Percentiles rank a stretch among this genome's conserved stretches.
Evolutionary conservation across 1,140 invertebrate species (phyloP).

Genomic region (Drosophila sucinea): DNA sequence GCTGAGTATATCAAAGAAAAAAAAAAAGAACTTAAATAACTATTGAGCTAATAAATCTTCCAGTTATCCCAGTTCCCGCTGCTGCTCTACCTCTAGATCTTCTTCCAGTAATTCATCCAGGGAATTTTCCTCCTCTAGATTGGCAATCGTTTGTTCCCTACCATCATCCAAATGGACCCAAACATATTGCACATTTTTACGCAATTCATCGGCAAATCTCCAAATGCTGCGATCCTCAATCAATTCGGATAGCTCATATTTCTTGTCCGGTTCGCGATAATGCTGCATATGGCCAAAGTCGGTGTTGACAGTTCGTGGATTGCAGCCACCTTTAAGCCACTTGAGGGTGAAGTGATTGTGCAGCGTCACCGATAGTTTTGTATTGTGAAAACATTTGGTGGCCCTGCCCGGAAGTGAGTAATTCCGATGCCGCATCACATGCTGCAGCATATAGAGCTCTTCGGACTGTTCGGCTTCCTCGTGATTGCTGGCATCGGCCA

Average conservation of each 20-base stretch:
- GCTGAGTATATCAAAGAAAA: not conserved
- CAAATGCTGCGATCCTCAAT: conserved; percentile 56
- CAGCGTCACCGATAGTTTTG: conserved; percentile 49
- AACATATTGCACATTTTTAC: conserved; percentile 44
- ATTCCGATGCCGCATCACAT: conserved; percentile 54
- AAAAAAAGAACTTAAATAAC: not conserved
- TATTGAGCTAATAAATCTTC: not conserved
- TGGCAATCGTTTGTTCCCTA: conserved; percentile 7
- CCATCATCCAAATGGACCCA: conserved; percentile 60
- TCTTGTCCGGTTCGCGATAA: conserved; percentile 58
- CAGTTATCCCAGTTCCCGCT: conserved; percentile 31
- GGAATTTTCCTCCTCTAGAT: conserved; percentile 35
- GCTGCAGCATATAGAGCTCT: conserved; percentile 64
- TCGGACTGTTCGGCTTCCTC: conserved; percentile 54
- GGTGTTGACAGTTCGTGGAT: conserved; percentile 16
- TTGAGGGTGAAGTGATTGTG: conserved; percentile 70
- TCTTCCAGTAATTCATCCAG: conserved; percentile 28
- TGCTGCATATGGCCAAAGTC: conserved; percentile 64
- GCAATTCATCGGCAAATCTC: conserved; percentile 51
- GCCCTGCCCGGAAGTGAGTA: conserved; percentile 44
- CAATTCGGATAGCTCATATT: conserved; percentile 40
- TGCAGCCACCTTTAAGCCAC: conserved; percentile 44
- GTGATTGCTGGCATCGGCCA: conserved; percentile 45
- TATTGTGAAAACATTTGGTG: conserved; percentile 73
- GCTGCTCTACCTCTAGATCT: conserved; percentile 32